phyloP scores from a whole-genome alignment of 2,113 vertebrate genomes.

The Lepus timidus region DNA sequence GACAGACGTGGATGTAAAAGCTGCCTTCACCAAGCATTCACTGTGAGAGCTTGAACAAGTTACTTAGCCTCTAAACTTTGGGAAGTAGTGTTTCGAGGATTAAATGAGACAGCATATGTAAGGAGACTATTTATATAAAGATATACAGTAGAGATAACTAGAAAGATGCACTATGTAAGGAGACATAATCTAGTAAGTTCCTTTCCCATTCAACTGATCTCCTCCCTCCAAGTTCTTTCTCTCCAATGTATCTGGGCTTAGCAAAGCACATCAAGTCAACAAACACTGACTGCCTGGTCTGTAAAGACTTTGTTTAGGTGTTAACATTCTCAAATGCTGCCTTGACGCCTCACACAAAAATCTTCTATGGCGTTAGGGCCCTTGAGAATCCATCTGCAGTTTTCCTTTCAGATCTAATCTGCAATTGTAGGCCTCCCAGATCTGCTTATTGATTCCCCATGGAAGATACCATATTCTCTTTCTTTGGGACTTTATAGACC shows the following conservation, averaged over 20 bases:
- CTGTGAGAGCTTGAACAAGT: background rate
- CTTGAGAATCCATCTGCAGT: background rate
- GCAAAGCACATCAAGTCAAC: background rate
- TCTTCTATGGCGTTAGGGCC: background rate
- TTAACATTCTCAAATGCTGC: background rate
- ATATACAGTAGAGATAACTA: background rate
- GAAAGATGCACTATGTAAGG: background rate
- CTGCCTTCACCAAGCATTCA: background rate
- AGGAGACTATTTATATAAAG: background rate
- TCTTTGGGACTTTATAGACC: background rate
- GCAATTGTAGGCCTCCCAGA: background rate
- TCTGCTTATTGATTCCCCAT: background rate
- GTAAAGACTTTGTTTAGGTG: background rate
- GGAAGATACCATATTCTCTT: constrained; percentile 8
- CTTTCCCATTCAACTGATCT: background rate
- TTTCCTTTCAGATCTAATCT: background rate
- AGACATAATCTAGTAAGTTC: background rate
- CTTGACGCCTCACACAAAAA: constrained; percentile 6
- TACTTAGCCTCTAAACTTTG: background rate
- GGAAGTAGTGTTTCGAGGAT: constrained; percentile 1
- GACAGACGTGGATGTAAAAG: background rate
- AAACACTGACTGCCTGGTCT: background rate
- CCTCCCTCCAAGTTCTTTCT: background rate
- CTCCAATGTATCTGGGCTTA: background rate
- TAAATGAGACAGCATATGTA: background rate